phyloP scores from a whole-genome alignment of 2,113 vertebrate genomes.

The Cephalopholis sonnerati region DNA sequence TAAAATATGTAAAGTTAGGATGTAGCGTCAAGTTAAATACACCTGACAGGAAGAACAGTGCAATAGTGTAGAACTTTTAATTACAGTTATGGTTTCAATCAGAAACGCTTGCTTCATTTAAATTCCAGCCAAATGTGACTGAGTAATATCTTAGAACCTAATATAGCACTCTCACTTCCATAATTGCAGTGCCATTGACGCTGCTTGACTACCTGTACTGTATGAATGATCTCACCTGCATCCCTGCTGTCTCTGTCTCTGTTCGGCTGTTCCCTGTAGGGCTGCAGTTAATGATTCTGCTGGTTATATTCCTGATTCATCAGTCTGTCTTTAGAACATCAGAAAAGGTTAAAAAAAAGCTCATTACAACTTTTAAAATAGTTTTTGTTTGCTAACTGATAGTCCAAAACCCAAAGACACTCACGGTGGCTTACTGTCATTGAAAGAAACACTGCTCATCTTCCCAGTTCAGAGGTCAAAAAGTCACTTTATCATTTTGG shows the following conservation, averaged over 20 bases:
- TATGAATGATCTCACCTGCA: constrained; percentile 26
- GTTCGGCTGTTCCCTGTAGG: not conserved
- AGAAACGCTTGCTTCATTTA: constrained; percentile 2
- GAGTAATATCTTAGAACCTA: not conserved
- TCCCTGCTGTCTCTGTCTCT: not conserved
- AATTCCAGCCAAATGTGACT: constrained; percentile 28
- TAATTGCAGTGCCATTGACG: constrained; percentile 8
- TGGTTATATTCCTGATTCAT: not conserved
- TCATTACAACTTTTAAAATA: not conserved
- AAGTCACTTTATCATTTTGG: too few relatives aligned
- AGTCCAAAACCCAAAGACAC: too few relatives aligned
- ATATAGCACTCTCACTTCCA: constrained; percentile 8
- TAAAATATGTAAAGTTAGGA: not conserved
- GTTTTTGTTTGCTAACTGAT: not conserved
- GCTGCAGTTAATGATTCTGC: not conserved
- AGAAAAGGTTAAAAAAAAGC: not conserved
- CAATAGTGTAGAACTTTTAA: not conserved
- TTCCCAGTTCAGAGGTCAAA: too few relatives aligned
- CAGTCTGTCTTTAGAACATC: not conserved
- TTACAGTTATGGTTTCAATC: constrained; percentile 15
- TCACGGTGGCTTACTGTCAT: too few relatives aligned
- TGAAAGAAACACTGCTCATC: not conserved
- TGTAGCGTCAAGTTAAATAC: not conserved
- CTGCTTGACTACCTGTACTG: not conserved
- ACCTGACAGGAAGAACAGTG: not conserved